Evolutionary conservation across 2,888 invertebrate species (phyloP).

Genomic region (Schizotus pectinicornis): DNA sequence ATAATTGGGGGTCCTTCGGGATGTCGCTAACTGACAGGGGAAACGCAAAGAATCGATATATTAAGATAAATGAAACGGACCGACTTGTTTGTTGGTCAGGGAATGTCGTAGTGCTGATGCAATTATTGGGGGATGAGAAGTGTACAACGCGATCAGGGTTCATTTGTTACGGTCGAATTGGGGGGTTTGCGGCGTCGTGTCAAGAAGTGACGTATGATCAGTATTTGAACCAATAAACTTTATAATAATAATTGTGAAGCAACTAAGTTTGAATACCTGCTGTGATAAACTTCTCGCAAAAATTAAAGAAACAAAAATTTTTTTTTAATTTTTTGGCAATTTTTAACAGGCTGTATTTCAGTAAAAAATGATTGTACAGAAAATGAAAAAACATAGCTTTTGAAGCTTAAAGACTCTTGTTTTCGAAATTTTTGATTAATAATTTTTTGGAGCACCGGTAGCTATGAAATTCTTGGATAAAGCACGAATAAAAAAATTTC

Average conservation of each 20-base stretch:
- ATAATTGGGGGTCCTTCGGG: constrained; percentile 10
- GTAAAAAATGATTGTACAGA: too few species aligned
- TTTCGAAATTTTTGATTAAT: too few species aligned
- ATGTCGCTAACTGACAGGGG: background rate
- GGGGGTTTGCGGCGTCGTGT: background rate
- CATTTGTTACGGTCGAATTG: constrained; percentile 2
- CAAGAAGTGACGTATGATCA: background rate
- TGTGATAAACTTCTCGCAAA: too few species aligned
- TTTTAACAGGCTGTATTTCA: too few species aligned
- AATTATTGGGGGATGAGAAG: constrained; percentile 1
- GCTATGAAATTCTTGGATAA: too few species aligned
- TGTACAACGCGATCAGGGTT: background rate
- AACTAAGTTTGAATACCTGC: too few species aligned
- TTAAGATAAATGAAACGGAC: constrained; percentile 20
- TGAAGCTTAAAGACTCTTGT: too few species aligned
- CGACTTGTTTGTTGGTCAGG: constrained; percentile 13
- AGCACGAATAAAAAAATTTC: too few species aligned
- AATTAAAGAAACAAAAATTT: too few species aligned
- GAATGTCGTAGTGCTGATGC: constrained; percentile 11
- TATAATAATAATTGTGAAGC: background rate
- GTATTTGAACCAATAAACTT: background rate
- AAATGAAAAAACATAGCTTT: too few species aligned
- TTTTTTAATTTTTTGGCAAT: too few species aligned
- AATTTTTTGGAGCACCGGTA: too few species aligned
- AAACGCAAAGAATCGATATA: constrained; percentile 12